Evolutionary conservation across 2,888 invertebrate species (phyloP).

Genomic region (Drosophila quinaria): DNA sequence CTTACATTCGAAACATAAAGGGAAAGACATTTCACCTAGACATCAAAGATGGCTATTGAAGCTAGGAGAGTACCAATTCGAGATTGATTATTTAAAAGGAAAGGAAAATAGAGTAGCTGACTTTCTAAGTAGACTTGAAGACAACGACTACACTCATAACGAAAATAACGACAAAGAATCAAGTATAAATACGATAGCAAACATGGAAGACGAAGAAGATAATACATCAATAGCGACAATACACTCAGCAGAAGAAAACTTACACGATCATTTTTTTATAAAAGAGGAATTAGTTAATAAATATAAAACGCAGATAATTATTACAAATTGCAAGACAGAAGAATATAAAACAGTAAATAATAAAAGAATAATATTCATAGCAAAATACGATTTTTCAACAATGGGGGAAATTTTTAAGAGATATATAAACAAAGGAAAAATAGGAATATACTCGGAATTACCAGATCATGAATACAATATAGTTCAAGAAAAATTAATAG

Average conservation of each 20-base stretch:
- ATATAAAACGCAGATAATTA: no score
- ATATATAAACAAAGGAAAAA: slow-evolving; percentile 14
- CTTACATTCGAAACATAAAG: no score
- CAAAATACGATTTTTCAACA: slow-evolving; percentile 11
- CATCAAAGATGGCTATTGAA: slow-evolving; percentile 1
- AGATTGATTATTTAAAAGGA: slow-evolving; percentile 2
- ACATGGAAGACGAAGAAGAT: background rate
- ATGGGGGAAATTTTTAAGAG: slow-evolving; percentile 6
- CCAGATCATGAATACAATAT: slow-evolving; percentile 12
- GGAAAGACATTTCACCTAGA: background rate
- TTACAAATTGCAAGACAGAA: no score
- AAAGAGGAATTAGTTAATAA: no score
- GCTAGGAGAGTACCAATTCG: background rate
- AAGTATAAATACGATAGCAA: slow-evolving; percentile 1
- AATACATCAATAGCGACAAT: no score
- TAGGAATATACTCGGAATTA: slow-evolving; percentile 13
- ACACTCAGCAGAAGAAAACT: no score
- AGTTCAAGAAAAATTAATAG: slow-evolving; percentile 14
- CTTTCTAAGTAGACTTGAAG: background rate
- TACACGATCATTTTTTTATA: no score
- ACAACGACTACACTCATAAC: background rate
- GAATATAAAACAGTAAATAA: slow-evolving; percentile 20
- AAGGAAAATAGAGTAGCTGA: slow-evolving; percentile 3
- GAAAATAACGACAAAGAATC: background rate
- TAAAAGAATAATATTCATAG: slow-evolving; percentile 47